These are phyloP conservation scores for Xiphorhynchus erythropygius DNA, from an alignment of 2,797 vertebrate species.

Conservation along the genomic window DNA sequence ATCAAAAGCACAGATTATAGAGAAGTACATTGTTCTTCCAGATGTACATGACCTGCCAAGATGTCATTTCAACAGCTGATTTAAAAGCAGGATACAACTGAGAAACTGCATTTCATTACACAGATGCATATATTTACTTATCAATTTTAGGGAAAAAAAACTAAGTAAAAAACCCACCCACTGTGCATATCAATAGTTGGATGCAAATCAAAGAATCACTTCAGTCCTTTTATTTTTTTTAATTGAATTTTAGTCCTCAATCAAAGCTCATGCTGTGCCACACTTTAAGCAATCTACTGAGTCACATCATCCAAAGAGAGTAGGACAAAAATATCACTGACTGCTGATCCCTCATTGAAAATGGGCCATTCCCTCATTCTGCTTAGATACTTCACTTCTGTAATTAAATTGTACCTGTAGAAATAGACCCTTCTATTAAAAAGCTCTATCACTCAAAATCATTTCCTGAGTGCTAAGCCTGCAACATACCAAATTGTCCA, in stretches of 20 bases:
- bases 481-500: not conserved
- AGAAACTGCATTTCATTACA: not conserved
- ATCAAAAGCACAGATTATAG: not conserved
- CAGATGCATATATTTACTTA: not conserved
- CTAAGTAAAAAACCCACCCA: not conserved
- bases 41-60: not conserved
- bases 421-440: not conserved
- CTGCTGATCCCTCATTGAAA: constrained; percentile 8
- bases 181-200: not conserved
- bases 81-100: not conserved
- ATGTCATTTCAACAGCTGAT: not conserved
- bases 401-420: not conserved
- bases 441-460: constrained; percentile 9
- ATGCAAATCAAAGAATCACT: constrained; percentile 6
- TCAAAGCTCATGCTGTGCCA: not conserved
- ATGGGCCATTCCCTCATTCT: not conserved
- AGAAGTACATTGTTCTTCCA: not conserved
- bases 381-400: not conserved
- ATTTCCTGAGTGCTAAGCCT: constrained; percentile 24
- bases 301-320: constrained; percentile 13
- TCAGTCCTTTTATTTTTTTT: not conserved
- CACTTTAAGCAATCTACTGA: not conserved
- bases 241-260: constrained; percentile 7
- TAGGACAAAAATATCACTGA: constrained; percentile 37
- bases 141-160: not conserved